A percentile compares a stretch with the other conserved stretches of the same genome.
Conservation (phyloP, 2,797 vertebrate genomes). For the Fistularia tabacaria region DNA sequence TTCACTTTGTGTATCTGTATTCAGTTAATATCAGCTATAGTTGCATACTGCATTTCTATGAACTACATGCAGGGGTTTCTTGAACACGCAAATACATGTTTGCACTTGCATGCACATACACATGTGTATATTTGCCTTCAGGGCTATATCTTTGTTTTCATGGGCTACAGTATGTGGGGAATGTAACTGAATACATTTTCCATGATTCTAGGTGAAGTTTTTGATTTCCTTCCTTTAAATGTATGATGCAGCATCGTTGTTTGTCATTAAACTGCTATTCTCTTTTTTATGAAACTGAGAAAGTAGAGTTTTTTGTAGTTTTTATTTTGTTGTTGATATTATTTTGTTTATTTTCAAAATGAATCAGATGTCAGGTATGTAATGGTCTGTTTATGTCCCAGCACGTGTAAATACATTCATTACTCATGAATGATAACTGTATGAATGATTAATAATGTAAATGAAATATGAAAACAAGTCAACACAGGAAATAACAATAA, state of each 20-base stretch:
- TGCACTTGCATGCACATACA: conserved; percentile 31
- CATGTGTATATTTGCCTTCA: conserved; percentile 58
- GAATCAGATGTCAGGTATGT: conserved; percentile 25
- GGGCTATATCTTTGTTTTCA: conserved; percentile 58
- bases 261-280: conserved; percentile 3
- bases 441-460: conserved; percentile 69
- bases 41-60: conserved; percentile 49
- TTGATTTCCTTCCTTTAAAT: conserved; percentile 20
- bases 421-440: conserved; percentile 34
- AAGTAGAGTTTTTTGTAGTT: neutral
- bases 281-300: neutral
- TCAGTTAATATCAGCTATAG: conserved; percentile 52
- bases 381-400: conserved; percentile 41
- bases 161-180: conserved; percentile 41
- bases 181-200: conserved; percentile 26
- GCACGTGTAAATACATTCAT: conserved; percentile 64
- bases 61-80: conserved; percentile 36
- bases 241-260: conserved; percentile 13
- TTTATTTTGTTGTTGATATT: no score
- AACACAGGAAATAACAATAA: conserved; percentile 54
- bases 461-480: conserved; percentile 71
- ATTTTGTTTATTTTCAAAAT: conserved; percentile 1
- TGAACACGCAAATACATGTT: conserved; percentile 32
- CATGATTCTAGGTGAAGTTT: conserved; percentile 24
- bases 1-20: conserved; percentile 52